A percentile compares a stretch with the other conserved stretches of the same genome.
Evolutionary conservation across 2,797 vertebrate genomes (phyloP).

Genomic region (Enteromius thamalakanensis): DNA sequence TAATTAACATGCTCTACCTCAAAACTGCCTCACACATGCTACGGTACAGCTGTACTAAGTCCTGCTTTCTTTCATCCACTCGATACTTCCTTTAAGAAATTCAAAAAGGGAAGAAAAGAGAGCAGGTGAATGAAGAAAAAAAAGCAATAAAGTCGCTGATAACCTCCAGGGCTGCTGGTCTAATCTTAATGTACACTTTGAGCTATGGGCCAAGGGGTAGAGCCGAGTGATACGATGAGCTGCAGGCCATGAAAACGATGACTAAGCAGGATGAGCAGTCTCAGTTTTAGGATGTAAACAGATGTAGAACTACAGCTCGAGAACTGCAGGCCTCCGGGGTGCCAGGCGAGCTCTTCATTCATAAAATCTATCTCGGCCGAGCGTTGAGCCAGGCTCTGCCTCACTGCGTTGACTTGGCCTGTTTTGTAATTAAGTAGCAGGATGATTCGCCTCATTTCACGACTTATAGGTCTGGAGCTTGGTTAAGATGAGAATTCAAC

Average conservation of each 20-base stretch:
- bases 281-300: constrained; percentile 54
- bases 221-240: constrained; percentile 28
- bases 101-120: neutral
- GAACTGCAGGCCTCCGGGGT: constrained; percentile 40
- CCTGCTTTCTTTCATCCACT: constrained; percentile 18
- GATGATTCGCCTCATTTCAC: constrained; percentile 55
- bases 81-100: neutral
- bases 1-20: constrained; percentile 67
- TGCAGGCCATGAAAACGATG: constrained; percentile 40
- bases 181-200: constrained; percentile 39
- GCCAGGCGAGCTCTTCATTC: constrained; percentile 43
- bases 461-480: constrained; percentile 45
- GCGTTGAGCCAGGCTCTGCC: constrained; percentile 35
- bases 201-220: constrained; percentile 18
- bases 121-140: constrained; percentile 17
- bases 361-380: constrained; percentile 48
- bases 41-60: neutral
- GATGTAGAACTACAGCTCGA: constrained; percentile 49
- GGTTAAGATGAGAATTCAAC: constrained; percentile 43
- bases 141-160: constrained; percentile 8
- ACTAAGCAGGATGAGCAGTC: constrained; percentile 26
- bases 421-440: constrained; percentile 56
- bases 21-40: constrained; percentile 53
- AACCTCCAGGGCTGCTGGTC: constrained; percentile 28
- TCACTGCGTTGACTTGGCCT: constrained; percentile 37